A percentile compares a stretch with the other conserved stretches of the same genome.
Evolutionary conservation across 2,888 invertebrate species (phyloP).

Genomic region (Melikaiella ostensackeni): DNA sequence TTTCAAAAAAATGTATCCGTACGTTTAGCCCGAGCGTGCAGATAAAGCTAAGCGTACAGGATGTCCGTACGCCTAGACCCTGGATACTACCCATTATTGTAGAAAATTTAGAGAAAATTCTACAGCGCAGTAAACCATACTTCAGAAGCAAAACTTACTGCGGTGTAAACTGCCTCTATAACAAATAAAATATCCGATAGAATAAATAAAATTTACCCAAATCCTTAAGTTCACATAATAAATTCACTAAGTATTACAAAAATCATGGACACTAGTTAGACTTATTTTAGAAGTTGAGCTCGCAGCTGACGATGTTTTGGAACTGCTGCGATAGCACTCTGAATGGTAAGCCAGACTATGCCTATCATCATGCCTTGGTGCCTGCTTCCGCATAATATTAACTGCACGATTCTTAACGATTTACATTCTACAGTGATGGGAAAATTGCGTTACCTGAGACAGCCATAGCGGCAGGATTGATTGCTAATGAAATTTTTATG

Average conservation of each 20-base stretch:
- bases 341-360: conserved; percentile 59
- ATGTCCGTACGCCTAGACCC: no score
- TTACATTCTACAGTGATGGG: conserved; percentile 57
- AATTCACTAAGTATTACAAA: neutral
- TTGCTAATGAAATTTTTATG: conserved; percentile 28
- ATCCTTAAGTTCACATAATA: neutral
- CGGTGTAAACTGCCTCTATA: no score
- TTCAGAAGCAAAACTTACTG: no score
- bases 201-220: neutral
- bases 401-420: conserved; percentile 63
- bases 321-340: conserved; percentile 58
- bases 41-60: no score
- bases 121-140: no score
- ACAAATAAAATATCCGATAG: neutral
- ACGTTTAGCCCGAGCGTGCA: no score
- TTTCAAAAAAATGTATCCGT: no score
- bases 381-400: conserved; percentile 67
- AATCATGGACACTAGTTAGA: neutral
- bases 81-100: no score
- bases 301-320: neutral
- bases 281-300: conserved; percentile 14
- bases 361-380: conserved; percentile 65
- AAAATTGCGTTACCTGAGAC: conserved; percentile 40
- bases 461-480: neutral
- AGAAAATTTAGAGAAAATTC: no score